Evolutionary conservation across 2,888 invertebrate species (phyloP), one percentile per base, ranked within the genome.

Genomic region (Autographa gamma): DNA sequence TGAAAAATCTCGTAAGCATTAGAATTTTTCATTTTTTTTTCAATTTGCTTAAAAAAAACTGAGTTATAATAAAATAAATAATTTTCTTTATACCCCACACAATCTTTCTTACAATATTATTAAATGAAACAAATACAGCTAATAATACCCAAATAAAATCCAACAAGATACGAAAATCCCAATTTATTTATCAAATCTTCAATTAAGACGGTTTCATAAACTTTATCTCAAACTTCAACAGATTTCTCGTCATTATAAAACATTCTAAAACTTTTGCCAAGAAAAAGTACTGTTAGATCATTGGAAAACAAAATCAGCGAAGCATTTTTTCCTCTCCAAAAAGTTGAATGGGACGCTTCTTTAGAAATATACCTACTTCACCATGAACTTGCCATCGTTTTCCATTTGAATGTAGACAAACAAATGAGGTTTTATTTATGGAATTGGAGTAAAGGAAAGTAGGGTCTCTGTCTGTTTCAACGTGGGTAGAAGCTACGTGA

Each of bases 261-360:
- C 63, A 73, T 75, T 70, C 43, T 73, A 66, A 81, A 71, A 79
- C 70, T 59, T 78, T 76, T 58, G n/a, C 54, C 62, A 60, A 71
- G 60, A 68, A 68, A 73, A 73, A 69, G 59, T 52, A 62, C 65
- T 61, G 66, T 66, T 69, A 71, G 71, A 81, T 81, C 74, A 83
- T 76, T 79, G 60, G 66, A 74, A 83, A 83, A 71, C 66, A 74
- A 83, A 83, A 74, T 81, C 81, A 83, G 76, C 81, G 66, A 74
- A 69, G 31, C 81, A 70, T 81, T 74, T 74, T 74, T 76, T 73
- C 71, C 68, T 63, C 48, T 67, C 66, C 60, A 66, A 69, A 61
- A 76, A 77, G 72, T 81, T 75, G 71, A 68, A 81, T 66, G 60
- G 65, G 59, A 81, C 69, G 34, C 72, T 80, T 76, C 70, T 71